phyloP scores from a whole-genome alignment of 2,113 vertebrate genomes.

The Pycnonotus jocosus region DNA sequence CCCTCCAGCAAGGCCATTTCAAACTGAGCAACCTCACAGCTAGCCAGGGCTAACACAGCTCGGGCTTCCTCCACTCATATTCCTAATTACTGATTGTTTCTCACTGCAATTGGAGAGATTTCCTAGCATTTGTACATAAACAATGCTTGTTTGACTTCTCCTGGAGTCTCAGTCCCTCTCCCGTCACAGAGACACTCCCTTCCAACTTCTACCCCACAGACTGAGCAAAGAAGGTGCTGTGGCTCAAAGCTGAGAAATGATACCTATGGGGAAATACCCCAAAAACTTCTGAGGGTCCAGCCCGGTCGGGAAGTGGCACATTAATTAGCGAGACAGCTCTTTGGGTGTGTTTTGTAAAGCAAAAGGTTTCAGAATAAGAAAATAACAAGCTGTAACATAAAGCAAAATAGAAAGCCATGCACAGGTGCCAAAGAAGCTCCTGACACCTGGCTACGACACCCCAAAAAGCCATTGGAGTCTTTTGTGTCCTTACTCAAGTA shows the following conservation, averaged over 20 bases:
- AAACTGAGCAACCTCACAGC: not conserved
- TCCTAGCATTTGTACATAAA: not conserved
- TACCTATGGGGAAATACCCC: no score
- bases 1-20: not conserved
- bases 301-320: no score
- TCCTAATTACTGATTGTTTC: not conserved
- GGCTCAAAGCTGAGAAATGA: not conserved
- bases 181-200: not conserved
- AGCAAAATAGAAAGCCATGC: no score
- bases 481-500: no score
- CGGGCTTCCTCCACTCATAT: not conserved
- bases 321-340: no score
- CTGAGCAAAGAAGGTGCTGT: rapidly evolving
- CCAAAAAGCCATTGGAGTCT: no score
- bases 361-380: no score
- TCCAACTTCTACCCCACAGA: not conserved
- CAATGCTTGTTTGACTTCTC: rapidly evolving
- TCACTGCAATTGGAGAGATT: rapidly evolving
- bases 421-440: no score
- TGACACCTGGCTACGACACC: no score
- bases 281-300: no score
- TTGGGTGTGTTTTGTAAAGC: no score
- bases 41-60: rapidly evolving
- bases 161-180: not conserved
- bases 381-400: no score